A percentile compares a stretch with the other conserved stretches of the same genome.
phyloP scores from a whole-genome alignment of 1,140 invertebrate genomes.

The Zelostemma sp. region DNA sequence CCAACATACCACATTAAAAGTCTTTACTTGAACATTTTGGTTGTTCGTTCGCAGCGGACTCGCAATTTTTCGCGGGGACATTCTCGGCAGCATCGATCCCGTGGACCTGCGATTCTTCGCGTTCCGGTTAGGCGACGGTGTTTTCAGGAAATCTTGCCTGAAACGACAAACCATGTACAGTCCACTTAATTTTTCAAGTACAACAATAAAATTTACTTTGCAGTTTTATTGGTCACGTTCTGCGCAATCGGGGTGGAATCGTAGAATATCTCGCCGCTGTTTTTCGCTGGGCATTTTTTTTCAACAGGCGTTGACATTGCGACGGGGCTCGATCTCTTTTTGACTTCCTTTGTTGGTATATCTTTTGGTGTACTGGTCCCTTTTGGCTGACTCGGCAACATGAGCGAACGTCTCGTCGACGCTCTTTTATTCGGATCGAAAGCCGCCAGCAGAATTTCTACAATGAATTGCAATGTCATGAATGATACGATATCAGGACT shows the following conservation, averaged over 20 bases:
- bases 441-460: too few relatives aligned
- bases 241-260: constrained; percentile 60
- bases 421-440: too few relatives aligned
- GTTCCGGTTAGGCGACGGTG: constrained; percentile 14
- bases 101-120: not conserved
- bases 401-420: too few relatives aligned
- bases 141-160: not conserved
- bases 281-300: constrained; percentile 11
- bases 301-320: constrained; percentile 57
- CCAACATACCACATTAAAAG: not conserved
- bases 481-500: too few relatives aligned
- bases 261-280: constrained; percentile 44
- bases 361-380: constrained; percentile 58
- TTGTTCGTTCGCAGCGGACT: constrained; percentile 31
- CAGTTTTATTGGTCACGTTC: too few relatives aligned
- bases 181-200: constrained; percentile 1
- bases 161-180: not conserved
- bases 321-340: constrained; percentile 52
- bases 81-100: constrained; percentile 4
- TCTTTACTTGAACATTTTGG: constrained; percentile 1
- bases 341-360: too few relatives aligned
- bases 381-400: constrained; percentile 4
- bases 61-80: constrained; percentile 13
- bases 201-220: too few relatives aligned
- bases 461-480: too few relatives aligned